phyloP scores from a whole-genome alignment of 2,888 invertebrate species.

The Achlya flavicornis region DNA sequence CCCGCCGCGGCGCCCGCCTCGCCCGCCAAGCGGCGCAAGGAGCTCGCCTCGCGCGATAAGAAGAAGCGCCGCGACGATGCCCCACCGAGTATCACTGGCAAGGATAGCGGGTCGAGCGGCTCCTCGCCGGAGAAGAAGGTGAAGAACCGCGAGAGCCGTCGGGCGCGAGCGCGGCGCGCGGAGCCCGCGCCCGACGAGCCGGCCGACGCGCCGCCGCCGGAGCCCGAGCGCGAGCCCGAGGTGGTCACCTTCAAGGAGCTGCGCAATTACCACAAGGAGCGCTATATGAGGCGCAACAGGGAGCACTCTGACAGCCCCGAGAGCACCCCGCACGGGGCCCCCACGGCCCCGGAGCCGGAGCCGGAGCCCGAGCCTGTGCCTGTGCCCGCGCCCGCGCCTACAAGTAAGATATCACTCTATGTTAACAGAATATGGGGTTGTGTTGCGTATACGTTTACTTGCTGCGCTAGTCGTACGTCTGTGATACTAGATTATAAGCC shows the following conservation, averaged over 20 bases:
- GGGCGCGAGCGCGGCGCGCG: slow-evolving; percentile 27
- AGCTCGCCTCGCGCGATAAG: slow-evolving; percentile 37
- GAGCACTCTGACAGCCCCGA: slow-evolving; percentile 85
- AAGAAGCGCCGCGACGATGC: slow-evolving; percentile 38
- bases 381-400: slow-evolving; percentile 41
- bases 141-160: slow-evolving; percentile 23
- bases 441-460: slow-evolving; percentile 21
- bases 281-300: slow-evolving; percentile 87
- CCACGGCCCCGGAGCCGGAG: slow-evolving; percentile 21
- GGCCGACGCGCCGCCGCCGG: too few species aligned
- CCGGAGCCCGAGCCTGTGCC: slow-evolving; percentile 42
- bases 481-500: slow-evolving; percentile 71
- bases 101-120: slow-evolving; percentile 33
- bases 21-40: slow-evolving; percentile 45
- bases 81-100: slow-evolving; percentile 22
- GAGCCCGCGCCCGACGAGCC: slow-evolving; percentile 35
- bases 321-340: slow-evolving; percentile 32
- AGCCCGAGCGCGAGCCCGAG: slow-evolving; percentile 40
- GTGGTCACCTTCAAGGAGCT: slow-evolving; percentile 82
- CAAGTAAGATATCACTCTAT: slow-evolving; percentile 80
- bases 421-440: slow-evolving; percentile 50
- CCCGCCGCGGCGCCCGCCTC: slow-evolving; percentile 24
- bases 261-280: slow-evolving; percentile 82
- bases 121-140: slow-evolving; percentile 56
- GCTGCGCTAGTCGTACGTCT: slow-evolving; percentile 34